Evolutionary conservation across 2,888 invertebrate species (phyloP).

Genomic region (Crepidodera aurea): DNA sequence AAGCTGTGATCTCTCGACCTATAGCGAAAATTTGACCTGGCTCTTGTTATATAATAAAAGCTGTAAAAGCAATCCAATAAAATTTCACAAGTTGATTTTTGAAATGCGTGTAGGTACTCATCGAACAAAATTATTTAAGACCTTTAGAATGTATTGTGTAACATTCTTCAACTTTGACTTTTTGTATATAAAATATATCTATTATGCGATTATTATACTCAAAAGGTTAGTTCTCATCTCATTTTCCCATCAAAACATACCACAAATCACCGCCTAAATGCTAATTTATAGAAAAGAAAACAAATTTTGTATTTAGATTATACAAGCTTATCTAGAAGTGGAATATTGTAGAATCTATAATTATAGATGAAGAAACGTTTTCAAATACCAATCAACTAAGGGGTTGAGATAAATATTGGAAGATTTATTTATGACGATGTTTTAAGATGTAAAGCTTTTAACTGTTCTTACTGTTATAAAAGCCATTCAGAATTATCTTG

Average conservation of each 20-base stretch:
- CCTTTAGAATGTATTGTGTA: constrained; percentile 11
- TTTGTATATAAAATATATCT: constrained; percentile 22
- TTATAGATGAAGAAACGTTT: too few relatives aligned
- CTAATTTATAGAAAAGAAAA: constrained; percentile 2
- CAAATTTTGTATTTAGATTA: constrained; percentile 8
- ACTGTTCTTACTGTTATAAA: too few relatives aligned
- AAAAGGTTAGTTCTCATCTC: constrained; percentile 14
- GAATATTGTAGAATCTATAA: too few relatives aligned
- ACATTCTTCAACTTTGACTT: constrained; percentile 15
- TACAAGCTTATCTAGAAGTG: background rate
- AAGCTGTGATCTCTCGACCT: background rate
- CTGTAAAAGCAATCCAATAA: constrained; percentile 5
- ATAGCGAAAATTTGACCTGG: constrained; percentile 1
- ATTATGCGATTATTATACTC: constrained; percentile 11
- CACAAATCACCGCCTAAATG: constrained; percentile 16
- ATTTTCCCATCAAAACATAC: constrained; percentile 14
- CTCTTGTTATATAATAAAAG: constrained; percentile 13
- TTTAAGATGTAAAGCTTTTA: too few relatives aligned
- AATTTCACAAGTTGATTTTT: constrained; percentile 17
- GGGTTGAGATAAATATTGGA: too few relatives aligned
- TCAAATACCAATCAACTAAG: too few relatives aligned
- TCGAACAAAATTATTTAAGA: constrained; percentile 20
- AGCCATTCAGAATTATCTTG: too few relatives aligned
- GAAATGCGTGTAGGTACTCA: constrained; percentile 9
- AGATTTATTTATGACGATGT: too few relatives aligned